Percentiles rank a stretch among this genome's conserved stretches.
phyloP scores from a whole-genome alignment of 2,113 vertebrate genomes.

The Rafetus swinhoei region DNA sequence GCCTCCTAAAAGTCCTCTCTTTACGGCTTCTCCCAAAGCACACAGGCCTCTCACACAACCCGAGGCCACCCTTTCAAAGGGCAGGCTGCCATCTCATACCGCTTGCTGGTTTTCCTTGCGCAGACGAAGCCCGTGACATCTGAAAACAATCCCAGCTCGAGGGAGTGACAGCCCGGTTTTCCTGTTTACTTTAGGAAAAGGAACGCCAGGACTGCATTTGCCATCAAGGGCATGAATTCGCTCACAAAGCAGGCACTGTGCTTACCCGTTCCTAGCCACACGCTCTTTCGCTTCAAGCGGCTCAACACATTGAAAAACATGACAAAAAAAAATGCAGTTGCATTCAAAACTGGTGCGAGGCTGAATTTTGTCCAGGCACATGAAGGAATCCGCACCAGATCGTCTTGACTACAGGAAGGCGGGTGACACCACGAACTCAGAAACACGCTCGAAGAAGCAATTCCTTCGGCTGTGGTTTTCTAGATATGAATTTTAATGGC shows the following conservation, averaged over 20 bases:
- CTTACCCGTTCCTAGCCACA: not conserved
- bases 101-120: rapidly evolving
- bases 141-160: not conserved
- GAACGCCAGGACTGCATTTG: not conserved
- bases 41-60: not conserved
- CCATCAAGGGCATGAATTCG: rapidly evolving
- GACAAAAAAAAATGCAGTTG: rapidly evolving
- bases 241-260: rapidly evolving
- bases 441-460: not conserved
- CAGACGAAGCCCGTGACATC: rapidly evolving
- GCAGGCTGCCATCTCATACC: rapidly evolving
- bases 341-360: not conserved
- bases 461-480: not conserved
- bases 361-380: not conserved
- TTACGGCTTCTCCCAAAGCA: not conserved
- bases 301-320: not conserved
- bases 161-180: rapidly evolving
- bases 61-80: slow-evolving; percentile 6
- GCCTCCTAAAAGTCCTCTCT: not conserved
- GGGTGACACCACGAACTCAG: not conserved
- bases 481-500: slow-evolving; percentile 51
- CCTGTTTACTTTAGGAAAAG: not conserved
- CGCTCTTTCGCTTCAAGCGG: not conserved
- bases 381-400: rapidly evolving
- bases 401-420: not conserved